Evolutionary conservation across 2,888 invertebrate species (phyloP), one percentile per base, ranked within the genome.

Genomic region (Papilio gigon): DNA sequence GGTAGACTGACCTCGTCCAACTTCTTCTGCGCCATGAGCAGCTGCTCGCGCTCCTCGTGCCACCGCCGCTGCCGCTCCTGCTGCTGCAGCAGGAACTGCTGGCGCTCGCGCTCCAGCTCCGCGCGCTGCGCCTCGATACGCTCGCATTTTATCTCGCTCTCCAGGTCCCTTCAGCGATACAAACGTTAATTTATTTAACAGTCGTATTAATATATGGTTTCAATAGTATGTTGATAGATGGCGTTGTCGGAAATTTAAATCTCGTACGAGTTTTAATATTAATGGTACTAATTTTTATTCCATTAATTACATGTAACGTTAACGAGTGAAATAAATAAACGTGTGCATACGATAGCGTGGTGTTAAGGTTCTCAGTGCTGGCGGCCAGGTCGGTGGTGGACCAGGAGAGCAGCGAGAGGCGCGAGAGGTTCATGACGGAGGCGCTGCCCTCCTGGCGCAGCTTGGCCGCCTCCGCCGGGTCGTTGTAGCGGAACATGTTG

Each of bases 381-480:
- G 94, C 94, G 11, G 96, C 96, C 67, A 98, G 94, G 87, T 97
- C 96, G 33, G 95, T 95, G 75, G 96, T 95, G 72, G 96, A 96
- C 94, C 96, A 96, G 83, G 96, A 96, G 58, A 97, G 93, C 73
- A 97, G 92, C 22, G 97, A 97, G 65, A 97, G 92, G 2, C 97
- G 93, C 17, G 97, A 97, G 75, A 97, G 93, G 89, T 96, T 96
- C 84, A 95, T 93, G 77, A 93, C 93, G 64, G 95, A 95, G 22
- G 95, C 94, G 76, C 93, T 94, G 71, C 95, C 95, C 79, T 95
- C 95, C 82, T 95, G 96, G 30, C 97, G 93, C 73, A 97, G 88
- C 84, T 96, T 96, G 42, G 97, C 97, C 1, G 97, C 97, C 82
- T 97, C 97, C 0, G 94, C 96, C 12, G 97, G 97, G 92, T 97